Evolutionary conservation across 2,113 vertebrate species (phyloP).

Genomic region (Chaetura pelagica): DNA sequence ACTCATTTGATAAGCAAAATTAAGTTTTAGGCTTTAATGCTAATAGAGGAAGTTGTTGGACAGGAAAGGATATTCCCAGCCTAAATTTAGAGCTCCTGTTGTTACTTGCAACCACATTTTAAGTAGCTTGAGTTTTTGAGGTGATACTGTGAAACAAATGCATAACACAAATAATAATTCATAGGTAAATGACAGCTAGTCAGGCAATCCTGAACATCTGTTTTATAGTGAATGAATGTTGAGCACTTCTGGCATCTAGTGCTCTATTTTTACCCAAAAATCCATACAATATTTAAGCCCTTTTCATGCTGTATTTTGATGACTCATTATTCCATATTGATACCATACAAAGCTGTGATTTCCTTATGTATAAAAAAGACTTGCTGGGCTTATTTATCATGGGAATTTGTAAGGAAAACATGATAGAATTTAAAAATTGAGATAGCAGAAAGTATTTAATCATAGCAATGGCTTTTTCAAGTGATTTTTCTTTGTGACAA

Average conservation of each 20-base stretch:
- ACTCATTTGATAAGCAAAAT: background rate
- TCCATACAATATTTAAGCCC: slow-evolving; percentile 39
- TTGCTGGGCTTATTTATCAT: slow-evolving; percentile 2
- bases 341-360: slow-evolving; percentile 13
- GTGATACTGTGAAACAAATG: background rate
- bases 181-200: background rate
- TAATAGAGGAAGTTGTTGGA: background rate
- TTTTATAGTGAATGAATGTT: background rate
- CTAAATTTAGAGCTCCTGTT: background rate
- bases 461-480: background rate
- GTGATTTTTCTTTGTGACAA: slow-evolving; percentile 67
- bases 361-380: background rate
- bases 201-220: background rate
- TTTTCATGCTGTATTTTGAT: slow-evolving; percentile 36
- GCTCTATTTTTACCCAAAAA: slow-evolving; percentile 42
- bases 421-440: background rate
- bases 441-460: background rate
- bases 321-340: slow-evolving; percentile 44
- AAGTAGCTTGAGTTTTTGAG: background rate
- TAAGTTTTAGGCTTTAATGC: background rate
- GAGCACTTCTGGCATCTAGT: background rate
- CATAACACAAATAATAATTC: background rate
- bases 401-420: background rate
- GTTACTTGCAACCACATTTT: background rate
- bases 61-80: background rate